These are phyloP conservation scores for Sakesphorus luctuosus DNA, from an alignment of 2,113 vertebrate species.

Conservation along the genomic window DNA sequence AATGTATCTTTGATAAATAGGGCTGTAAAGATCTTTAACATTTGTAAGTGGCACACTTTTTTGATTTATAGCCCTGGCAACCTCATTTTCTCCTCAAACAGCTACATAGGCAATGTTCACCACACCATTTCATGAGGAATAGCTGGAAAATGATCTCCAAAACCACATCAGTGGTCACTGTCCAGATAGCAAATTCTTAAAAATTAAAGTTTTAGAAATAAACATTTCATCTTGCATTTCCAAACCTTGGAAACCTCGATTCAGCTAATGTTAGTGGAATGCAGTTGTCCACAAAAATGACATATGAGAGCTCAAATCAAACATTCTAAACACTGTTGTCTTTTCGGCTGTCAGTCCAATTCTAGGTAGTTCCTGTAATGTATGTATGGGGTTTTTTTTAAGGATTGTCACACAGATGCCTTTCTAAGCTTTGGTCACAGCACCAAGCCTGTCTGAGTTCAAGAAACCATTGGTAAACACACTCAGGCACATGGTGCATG, in stretches of 20 bases:
- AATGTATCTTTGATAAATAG: neutral
- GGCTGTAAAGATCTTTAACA: neutral
- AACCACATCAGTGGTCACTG: neutral
- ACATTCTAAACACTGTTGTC: neutral
- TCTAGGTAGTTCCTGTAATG: neutral
- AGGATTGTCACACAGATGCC: neutral
- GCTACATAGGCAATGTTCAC: neutral
- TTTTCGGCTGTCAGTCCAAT: neutral
- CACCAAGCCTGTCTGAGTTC: neutral
- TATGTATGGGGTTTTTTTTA: neutral
- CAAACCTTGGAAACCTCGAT: neutral
- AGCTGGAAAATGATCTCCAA: neutral
- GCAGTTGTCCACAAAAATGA: neutral
- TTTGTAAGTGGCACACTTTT: neutral
- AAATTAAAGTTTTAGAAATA: neutral
- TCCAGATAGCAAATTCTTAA: neutral
- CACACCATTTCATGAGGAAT: neutral
- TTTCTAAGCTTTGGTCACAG: neutral
- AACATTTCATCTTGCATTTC: neutral
- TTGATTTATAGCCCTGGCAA: neutral
- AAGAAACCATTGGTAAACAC: neutral
- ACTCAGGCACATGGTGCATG: neutral
- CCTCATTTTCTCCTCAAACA: neutral
- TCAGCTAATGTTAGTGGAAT: neutral
- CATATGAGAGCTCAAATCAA: neutral